These are phyloP conservation scores for Hemicentrotus pulcherrimus DNA, from an alignment of 35 echinoderm and acorn worm species.

Conservation along the genomic window DNA sequence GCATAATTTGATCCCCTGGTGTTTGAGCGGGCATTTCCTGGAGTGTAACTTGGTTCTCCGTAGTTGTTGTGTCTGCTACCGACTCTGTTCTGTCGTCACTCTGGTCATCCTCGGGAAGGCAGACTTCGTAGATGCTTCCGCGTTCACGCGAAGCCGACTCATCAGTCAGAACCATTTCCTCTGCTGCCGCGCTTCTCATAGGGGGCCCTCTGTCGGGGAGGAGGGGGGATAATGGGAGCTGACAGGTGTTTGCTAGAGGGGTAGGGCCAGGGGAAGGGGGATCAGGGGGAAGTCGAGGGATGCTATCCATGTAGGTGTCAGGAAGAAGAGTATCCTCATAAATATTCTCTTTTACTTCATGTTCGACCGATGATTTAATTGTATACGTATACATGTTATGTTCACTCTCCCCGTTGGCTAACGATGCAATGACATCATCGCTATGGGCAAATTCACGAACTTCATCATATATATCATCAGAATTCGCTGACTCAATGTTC, in stretches of 20 bases:
- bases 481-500: neutral
- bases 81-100: neutral
- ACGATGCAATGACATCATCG: conserved; percentile 11
- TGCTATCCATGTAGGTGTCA: conserved; percentile 1
- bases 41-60: neutral
- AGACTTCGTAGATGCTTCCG: conserved; percentile 45
- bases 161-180: conserved; percentile 31
- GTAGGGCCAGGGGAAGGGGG: neutral
- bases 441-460: neutral
- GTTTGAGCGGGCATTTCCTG: conserved; percentile 42
- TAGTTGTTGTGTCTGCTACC: conserved; percentile 22
- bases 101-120: conserved; percentile 22
- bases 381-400: neutral
- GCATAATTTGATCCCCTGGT: conserved; percentile 2
- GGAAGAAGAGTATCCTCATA: conserved; percentile 38
- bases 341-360: neutral
- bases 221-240: neutral
- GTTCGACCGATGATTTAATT: neutral
- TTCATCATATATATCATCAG: conserved; percentile 17
- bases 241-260: conserved; percentile 11
- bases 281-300: neutral
- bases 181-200: neutral
- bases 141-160: conserved; percentile 33
- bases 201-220: neutral
- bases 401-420: neutral